These are phyloP conservation scores for Microctonus brassicae DNA, from an alignment of 2,888 invertebrate genomes.

Conservation along the genomic window DNA sequence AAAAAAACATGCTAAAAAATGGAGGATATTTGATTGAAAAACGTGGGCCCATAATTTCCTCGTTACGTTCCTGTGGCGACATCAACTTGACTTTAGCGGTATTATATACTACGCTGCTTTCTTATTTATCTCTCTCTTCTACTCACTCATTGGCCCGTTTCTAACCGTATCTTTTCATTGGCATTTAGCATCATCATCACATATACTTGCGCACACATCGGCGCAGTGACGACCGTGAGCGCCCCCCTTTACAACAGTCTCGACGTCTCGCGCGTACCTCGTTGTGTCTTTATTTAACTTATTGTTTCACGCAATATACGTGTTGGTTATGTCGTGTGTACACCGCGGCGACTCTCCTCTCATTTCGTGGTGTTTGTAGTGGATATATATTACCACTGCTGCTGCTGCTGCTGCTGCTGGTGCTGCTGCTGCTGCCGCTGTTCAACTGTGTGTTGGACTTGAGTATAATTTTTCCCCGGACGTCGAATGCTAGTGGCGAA, in stretches of 20 bases:
- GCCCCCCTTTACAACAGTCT: background rate
- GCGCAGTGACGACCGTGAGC: background rate
- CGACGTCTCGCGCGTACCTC: background rate
- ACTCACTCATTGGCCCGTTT: no score
- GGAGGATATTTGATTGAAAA: no score
- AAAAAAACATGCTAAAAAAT: no score
- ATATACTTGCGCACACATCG: no score
- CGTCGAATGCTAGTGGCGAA: background rate
- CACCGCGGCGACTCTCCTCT: background rate
- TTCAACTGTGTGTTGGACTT: background rate
- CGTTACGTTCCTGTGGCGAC: no score
- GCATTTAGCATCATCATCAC: no score
- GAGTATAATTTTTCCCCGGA: background rate
- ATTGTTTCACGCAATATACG: background rate
- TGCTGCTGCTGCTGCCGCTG: no score
- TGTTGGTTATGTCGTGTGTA: background rate
- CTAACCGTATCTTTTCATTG: no score
- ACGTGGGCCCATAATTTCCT: no score
- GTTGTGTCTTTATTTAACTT: background rate
- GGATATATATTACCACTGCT: background rate
- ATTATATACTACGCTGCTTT: no score
- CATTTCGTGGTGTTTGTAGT: background rate
- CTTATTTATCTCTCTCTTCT: no score
- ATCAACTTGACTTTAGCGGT: no score
- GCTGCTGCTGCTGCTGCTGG: background rate